phyloP scores from a whole-genome alignment of 1,140 invertebrate species.

The Hyposmocoma kahamanoa region DNA sequence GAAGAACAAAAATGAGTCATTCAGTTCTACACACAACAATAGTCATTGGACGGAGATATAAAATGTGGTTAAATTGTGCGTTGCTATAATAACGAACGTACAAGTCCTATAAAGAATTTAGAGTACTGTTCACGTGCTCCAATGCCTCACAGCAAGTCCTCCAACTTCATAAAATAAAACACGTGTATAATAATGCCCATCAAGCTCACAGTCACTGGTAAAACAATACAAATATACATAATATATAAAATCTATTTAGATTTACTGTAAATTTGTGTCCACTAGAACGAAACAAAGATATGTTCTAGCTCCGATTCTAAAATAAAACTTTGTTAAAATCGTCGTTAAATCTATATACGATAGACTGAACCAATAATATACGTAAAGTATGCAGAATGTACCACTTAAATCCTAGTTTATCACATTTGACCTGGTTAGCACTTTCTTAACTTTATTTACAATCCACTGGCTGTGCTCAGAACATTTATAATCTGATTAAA shows the following conservation, averaged over 20 bases:
- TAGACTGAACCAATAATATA: constrained; percentile 31
- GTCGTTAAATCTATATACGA: constrained; percentile 12
- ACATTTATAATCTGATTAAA: constrained; percentile 53
- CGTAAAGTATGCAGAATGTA: too few species aligned
- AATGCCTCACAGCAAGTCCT: constrained; percentile 16
- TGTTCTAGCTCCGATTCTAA: constrained; percentile 16
- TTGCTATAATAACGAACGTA: constrained; percentile 7
- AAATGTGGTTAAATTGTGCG: constrained; percentile 56
- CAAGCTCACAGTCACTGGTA: constrained; percentile 39
- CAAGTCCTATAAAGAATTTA: too few species aligned
- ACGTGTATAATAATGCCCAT: constrained; percentile 53
- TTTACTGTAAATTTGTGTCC: not conserved
- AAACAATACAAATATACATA: constrained; percentile 11
- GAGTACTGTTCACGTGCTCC: too few species aligned
- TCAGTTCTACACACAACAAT: too few species aligned
- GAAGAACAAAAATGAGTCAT: too few species aligned
- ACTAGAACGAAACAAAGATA: constrained; percentile 8
- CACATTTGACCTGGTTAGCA: constrained; percentile 67
- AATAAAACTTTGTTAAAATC: constrained; percentile 22
- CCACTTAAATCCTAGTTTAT: constrained; percentile 63
- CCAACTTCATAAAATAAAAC: constrained; percentile 26
- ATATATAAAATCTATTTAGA: not conserved
- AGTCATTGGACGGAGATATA: constrained; percentile 47
- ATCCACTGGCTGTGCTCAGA: constrained; percentile 50
- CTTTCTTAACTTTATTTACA: constrained; percentile 59